Conservation (phyloP, 2,888 invertebrate species). For the Atherix ibis region DNA sequence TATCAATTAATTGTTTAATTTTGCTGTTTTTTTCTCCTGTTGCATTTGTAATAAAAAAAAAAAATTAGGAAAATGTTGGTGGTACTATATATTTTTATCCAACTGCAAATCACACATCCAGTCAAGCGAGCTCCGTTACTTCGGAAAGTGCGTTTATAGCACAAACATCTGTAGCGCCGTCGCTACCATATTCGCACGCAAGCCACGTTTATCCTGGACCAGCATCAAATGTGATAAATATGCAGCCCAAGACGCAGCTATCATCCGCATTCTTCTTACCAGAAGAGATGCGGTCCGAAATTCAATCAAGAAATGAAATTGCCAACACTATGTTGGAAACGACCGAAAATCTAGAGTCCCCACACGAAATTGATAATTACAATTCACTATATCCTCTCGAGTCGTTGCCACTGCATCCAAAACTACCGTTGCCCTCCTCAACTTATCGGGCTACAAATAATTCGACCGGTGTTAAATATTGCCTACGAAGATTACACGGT, state of each 20-base stretch:
- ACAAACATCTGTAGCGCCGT: constrained; percentile 20
- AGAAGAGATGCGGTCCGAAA: constrained; percentile 53
- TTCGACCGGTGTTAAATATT: constrained; percentile 72
- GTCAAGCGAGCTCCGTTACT: constrained; percentile 26
- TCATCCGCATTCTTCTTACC: constrained; percentile 64
- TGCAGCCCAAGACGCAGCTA: constrained; percentile 31
- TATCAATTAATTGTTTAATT: no score
- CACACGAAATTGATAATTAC: constrained; percentile 78
- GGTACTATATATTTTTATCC: constrained; percentile 92
- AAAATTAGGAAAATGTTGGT: constrained; percentile 79
- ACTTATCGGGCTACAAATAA: constrained; percentile 81
- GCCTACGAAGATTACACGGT: constrained; percentile 77
- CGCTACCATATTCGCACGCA: constrained; percentile 21
- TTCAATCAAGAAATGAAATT: constrained; percentile 32
- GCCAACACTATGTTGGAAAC: constrained; percentile 56
- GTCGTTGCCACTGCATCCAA: constrained; percentile 41
- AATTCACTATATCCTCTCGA: constrained; percentile 78
- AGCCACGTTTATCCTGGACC: constrained; percentile 33
- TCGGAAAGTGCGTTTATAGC: constrained; percentile 23
- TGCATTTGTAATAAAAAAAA: no score
- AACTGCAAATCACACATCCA: constrained; percentile 38
- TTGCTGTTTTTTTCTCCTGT: constrained; percentile 14
- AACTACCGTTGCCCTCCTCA: constrained; percentile 61
- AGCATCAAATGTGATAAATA: constrained; percentile 30
- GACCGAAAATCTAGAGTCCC: constrained; percentile 48